Evolutionary conservation across 1,140 invertebrate species (phyloP).

Genomic region (Eurosta solidaginis): DNA sequence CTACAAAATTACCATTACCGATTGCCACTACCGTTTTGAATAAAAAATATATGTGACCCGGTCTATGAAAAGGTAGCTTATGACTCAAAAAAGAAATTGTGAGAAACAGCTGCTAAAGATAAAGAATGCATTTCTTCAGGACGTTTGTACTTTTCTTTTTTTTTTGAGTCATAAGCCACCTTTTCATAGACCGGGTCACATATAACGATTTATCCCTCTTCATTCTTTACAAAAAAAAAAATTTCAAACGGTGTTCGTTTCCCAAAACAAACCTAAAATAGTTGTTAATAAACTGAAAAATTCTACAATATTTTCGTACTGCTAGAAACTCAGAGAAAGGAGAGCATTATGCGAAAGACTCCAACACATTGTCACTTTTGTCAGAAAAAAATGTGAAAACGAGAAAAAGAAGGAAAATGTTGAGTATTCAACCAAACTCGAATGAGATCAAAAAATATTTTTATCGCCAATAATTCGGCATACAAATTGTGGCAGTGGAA

Average conservation of each 20-base stretch:
- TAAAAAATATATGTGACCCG: too few species aligned
- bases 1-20: too few species aligned
- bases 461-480: conserved; percentile 27
- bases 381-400: neutral
- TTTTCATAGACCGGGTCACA: too few species aligned
- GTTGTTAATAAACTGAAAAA: conserved; percentile 5
- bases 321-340: neutral
- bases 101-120: too few species aligned
- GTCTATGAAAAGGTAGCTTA: too few species aligned
- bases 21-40: too few species aligned
- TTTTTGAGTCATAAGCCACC: too few species aligned
- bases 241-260: neutral
- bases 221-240: too few species aligned
- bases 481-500: conserved; percentile 10
- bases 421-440: neutral
- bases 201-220: too few species aligned
- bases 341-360: neutral
- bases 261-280: neutral
- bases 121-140: too few species aligned
- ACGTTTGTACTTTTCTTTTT: too few species aligned
- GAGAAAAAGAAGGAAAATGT: neutral
- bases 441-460: neutral
- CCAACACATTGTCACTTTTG: conserved; percentile 12
- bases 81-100: too few species aligned
- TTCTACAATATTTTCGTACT: conserved; percentile 17